Evolutionary conservation across 2,888 invertebrate genomes (phyloP).

Genomic region (Cephalotes varians): DNA sequence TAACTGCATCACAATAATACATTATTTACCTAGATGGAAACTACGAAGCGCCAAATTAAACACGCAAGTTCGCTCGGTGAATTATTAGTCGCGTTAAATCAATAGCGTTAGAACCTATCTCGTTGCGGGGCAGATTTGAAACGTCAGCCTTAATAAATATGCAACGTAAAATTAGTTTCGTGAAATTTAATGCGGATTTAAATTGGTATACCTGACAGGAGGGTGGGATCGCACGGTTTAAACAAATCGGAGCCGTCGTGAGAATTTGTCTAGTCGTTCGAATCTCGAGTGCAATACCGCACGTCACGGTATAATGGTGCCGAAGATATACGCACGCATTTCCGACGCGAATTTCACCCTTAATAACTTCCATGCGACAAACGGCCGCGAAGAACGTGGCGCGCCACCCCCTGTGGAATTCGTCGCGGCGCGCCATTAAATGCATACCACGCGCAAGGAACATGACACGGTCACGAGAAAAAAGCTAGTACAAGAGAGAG

Average conservation of each 20-base stretch:
- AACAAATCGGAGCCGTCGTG: conserved; percentile 19
- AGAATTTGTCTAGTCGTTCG: conserved; percentile 34
- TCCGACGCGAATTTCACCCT: conserved; percentile 46
- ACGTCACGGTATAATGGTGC: conserved; percentile 6
- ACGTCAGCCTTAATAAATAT: conserved; percentile 16
- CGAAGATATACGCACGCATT: conserved; percentile 48
- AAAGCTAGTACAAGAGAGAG: conserved; percentile 33
- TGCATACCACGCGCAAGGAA: conserved; percentile 72
- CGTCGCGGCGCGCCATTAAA: conserved; percentile 77
- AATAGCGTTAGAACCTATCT: conserved; percentile 29
- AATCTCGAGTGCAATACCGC: conserved; percentile 39
- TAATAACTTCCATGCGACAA: conserved; percentile 47
- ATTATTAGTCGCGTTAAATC: conserved; percentile 48
- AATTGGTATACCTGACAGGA: neutral
- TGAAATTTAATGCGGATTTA: conserved; percentile 21
- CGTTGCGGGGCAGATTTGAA: neutral
- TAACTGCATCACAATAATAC: conserved; percentile 26
- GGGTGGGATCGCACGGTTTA: neutral
- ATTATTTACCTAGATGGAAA: conserved; percentile 20
- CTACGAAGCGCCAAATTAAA: conserved; percentile 40
- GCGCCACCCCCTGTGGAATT: conserved; percentile 68
- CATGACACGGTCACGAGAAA: conserved; percentile 29
- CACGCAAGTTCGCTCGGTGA: conserved; percentile 13
- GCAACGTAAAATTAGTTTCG: conserved; percentile 22
- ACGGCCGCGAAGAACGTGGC: conserved; percentile 36